Conservation (phyloP, 2,113 vertebrate genomes). For the Silurus glanis region DNA sequence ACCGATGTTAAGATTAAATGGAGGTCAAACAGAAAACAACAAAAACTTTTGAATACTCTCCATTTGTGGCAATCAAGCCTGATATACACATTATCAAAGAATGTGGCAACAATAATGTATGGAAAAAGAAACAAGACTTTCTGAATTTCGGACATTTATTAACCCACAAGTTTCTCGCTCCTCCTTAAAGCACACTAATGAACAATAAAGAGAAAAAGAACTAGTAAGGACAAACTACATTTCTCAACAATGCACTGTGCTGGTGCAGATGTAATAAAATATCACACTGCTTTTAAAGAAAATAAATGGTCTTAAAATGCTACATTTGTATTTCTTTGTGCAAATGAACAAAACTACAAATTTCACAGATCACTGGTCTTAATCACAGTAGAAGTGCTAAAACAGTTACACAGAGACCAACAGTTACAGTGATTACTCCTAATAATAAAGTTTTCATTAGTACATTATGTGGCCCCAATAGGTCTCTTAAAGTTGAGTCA, state of each 20-base stretch:
- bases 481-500: constrained; percentile 26
- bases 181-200: not conserved
- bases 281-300: constrained; percentile 4
- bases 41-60: not conserved
- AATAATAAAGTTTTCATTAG: not conserved
- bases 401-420: constrained; percentile 17
- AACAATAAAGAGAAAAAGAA: constrained; percentile 19
- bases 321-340: constrained; percentile 31
- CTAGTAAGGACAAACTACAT: not conserved
- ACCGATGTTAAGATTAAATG: constrained; percentile 9
- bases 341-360: constrained; percentile 36
- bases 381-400: constrained; percentile 45
- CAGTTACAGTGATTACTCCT: not conserved
- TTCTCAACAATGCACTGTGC: not conserved
- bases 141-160: constrained; percentile 40
- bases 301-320: constrained; percentile 1
- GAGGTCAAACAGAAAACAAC: not conserved
- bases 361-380: constrained; percentile 46
- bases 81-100: not conserved
- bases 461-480: not conserved
- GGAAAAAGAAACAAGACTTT: not conserved
- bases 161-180: not conserved
- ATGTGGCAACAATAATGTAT: not conserved
- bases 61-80: not conserved
- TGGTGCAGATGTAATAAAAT: not conserved